These are phyloP conservation scores for Merops nubicus DNA, from an alignment of 2,113 vertebrate genomes.

Conservation along the genomic window DNA sequence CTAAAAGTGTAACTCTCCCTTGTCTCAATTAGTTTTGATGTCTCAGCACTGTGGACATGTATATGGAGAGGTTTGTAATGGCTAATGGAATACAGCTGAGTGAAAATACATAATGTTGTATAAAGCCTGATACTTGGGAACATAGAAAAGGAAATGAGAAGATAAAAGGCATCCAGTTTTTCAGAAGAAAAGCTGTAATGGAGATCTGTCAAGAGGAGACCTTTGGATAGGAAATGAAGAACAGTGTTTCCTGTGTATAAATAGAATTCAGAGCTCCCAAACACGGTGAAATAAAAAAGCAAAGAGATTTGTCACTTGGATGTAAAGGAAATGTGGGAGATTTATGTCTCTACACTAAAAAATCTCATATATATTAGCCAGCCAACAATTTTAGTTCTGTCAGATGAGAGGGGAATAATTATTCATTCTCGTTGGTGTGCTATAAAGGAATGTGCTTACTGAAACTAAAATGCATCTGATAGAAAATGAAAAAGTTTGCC, in stretches of 20 bases:
- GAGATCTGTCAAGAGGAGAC: not conserved
- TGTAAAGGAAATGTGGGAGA: not conserved
- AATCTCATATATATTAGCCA: not conserved
- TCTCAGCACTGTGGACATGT: not conserved
- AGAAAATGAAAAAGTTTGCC: not conserved
- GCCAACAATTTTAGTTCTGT: not conserved
- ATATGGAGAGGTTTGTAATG: not conserved
- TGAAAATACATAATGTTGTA: not conserved
- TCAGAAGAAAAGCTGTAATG: not conserved
- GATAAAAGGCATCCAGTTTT: not conserved
- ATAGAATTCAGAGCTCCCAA: slow-evolving; percentile 28
- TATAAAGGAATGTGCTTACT: not conserved
- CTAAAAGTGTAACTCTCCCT: not conserved
- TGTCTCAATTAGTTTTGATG: not conserved
- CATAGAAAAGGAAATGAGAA: not conserved
- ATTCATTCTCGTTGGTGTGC: not conserved
- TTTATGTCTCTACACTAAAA: slow-evolving; percentile 12
- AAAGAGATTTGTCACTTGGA: not conserved
- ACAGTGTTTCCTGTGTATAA: not conserved
- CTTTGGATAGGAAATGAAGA: slow-evolving; percentile 4
- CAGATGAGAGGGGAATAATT: not conserved
- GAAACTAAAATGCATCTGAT: not conserved
- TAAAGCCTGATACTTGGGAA: not conserved
- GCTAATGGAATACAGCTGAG: slow-evolving; percentile 37
- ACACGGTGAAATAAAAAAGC: not conserved